Percentiles rank a stretch among this genome's conserved stretches.
Evolutionary conservation across 2,113 vertebrate genomes (phyloP).

Genomic region (Leuciscus idus): DNA sequence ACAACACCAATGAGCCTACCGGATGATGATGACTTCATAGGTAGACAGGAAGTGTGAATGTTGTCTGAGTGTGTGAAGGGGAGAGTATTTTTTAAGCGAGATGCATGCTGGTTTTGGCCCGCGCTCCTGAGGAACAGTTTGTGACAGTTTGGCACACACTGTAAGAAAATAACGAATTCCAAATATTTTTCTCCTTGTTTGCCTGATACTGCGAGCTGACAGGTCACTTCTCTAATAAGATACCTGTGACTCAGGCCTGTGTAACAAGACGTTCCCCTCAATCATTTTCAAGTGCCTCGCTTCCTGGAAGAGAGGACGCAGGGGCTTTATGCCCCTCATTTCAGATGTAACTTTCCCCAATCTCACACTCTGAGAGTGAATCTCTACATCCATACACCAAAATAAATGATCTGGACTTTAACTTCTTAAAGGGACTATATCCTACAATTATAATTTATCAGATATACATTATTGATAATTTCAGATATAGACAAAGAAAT

Average conservation of each 20-base stretch:
- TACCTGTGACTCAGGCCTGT: slow-evolving; percentile 28
- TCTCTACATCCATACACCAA: background rate
- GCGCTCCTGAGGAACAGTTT: slow-evolving; percentile 11
- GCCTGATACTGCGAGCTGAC: slow-evolving; percentile 29
- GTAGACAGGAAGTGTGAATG: slow-evolving; percentile 25
- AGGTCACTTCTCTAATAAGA: slow-evolving; percentile 50
- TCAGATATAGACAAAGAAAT: background rate
- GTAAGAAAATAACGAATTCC: slow-evolving; percentile 49
- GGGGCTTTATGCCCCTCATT: background rate
- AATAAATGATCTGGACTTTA: background rate
- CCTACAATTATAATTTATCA: background rate
- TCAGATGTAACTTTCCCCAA: background rate
- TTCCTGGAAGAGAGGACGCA: slow-evolving; percentile 8
- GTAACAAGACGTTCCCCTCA: slow-evolving; percentile 48
- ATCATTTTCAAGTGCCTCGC: slow-evolving; percentile 45
- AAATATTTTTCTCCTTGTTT: slow-evolving; percentile 9
- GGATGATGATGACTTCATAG: slow-evolving; percentile 58
- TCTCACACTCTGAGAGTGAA: background rate
- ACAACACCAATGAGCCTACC: slow-evolving; percentile 65
- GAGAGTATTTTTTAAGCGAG: background rate
- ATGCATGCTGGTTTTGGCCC: slow-evolving; percentile 23
- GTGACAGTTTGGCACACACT: slow-evolving; percentile 35
- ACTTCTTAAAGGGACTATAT: background rate
- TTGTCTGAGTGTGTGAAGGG: slow-evolving; percentile 26
- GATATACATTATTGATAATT: background rate